Percentiles rank a stretch among this genome's conserved stretches.
These are phyloP conservation scores for Corvus moneduloides DNA, from an alignment of 2,113 vertebrate species.

Conservation along the genomic window DNA sequence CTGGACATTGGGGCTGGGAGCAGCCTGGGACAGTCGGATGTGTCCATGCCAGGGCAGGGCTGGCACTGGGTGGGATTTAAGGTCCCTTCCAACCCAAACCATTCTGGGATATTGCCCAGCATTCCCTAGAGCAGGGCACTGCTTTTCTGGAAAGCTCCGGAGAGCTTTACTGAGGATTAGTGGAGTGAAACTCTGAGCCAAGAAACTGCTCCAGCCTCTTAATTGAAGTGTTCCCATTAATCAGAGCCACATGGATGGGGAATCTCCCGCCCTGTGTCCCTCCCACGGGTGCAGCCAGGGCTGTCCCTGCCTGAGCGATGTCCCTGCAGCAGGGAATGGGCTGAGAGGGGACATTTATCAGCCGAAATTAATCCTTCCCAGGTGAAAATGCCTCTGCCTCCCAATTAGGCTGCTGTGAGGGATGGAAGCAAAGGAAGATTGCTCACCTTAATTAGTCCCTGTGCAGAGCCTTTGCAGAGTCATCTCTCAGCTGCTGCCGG, in stretches of 20 bases:
- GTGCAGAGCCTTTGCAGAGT: background rate
- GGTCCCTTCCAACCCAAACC: accelerated
- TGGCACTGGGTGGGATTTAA: accelerated
- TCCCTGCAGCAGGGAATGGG: background rate
- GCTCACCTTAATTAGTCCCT: constrained; percentile 45
- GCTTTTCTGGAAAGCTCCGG: background rate
- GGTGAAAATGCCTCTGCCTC: background rate
- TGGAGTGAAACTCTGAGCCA: background rate
- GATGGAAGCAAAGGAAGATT: background rate
- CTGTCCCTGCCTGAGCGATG: background rate
- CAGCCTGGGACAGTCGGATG: background rate
- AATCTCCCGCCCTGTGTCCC: background rate
- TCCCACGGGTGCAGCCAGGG: background rate
- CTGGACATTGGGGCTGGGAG: background rate
- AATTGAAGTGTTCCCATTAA: background rate
- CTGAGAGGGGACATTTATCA: background rate
- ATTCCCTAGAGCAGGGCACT: background rate
- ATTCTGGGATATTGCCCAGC: accelerated
- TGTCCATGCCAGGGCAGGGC: background rate
- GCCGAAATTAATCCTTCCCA: background rate
- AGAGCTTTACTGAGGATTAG: background rate
- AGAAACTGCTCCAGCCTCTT: background rate
- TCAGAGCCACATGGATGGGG: background rate
- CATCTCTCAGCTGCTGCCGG: background rate
- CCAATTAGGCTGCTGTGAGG: constrained; percentile 17